These are phyloP conservation scores for Trichogramma pretiosum DNA, from an alignment of 1,140 invertebrate genomes.

Conservation along the genomic window DNA sequence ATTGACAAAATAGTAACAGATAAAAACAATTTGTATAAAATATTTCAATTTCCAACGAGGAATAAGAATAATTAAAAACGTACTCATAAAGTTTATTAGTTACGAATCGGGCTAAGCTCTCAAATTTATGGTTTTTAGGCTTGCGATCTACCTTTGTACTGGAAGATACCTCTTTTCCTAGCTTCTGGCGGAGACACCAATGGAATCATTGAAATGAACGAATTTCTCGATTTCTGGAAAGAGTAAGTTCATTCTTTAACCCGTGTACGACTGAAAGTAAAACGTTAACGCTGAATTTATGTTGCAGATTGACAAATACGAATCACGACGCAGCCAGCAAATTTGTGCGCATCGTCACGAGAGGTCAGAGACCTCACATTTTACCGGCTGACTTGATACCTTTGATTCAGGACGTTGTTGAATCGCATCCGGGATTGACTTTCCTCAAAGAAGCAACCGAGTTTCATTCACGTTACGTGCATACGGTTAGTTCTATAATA, in stretches of 20 bases:
- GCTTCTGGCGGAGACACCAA: conserved; percentile 68
- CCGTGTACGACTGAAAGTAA: not conserved
- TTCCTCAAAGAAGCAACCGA: conserved; percentile 95
- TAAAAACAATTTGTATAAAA: too few species aligned
- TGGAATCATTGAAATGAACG: conserved; percentile 65
- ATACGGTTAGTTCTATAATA: conserved; percentile 79
- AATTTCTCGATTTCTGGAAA: conserved; percentile 85
- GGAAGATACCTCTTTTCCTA: conserved; percentile 87
- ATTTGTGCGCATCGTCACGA: conserved; percentile 79
- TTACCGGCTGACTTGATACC: conserved; percentile 84
- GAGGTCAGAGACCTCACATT: conserved; percentile 56
- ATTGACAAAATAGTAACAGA: too few species aligned
- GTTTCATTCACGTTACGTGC: conserved; percentile 97
- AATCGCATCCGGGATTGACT: conserved; percentile 95
- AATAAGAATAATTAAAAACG: too few species aligned
- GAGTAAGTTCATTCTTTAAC: conserved; percentile 53
- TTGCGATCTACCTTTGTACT: conserved; percentile 81
- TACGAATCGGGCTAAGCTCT: too few species aligned
- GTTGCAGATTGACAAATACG: conserved; percentile 57
- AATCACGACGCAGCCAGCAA: conserved; percentile 84
- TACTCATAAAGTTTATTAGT: too few species aligned
- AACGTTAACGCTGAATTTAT: not conserved
- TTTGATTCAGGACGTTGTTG: conserved; percentile 93
- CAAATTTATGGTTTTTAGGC: too few species aligned
- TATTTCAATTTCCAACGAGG: too few species aligned